Evolutionary conservation across 2,797 vertebrate genomes (phyloP), one percentile per base, ranked within the genome.

Genomic region (Thamnophis elegans): DNA sequence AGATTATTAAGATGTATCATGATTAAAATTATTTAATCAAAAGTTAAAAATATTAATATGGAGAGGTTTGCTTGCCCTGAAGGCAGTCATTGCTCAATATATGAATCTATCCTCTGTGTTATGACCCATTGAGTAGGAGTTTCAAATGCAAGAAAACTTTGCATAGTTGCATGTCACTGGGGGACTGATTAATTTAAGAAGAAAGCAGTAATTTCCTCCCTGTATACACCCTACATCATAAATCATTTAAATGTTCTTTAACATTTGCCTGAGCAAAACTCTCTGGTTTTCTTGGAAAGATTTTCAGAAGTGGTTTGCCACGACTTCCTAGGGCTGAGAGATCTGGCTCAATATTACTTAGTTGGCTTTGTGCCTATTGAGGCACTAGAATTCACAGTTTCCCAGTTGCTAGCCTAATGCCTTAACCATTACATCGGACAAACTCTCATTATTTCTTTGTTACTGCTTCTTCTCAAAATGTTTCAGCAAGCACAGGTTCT

Each of bases 381-480:
- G 73, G 42, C 1, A 82, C 73, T 82, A 47, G 20, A 82, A 82
- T 47, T 82, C 36, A 47, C 73, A 47, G 10, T 47, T 4, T 82
- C 42, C 36, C 10, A 47, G 36, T 47, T 47, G 36, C 36, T 22
- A 82, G 36, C 22, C 73, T 82, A 42, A 47, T 82, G 20, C 9
- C 20, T 47, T 82, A 82, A 82, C 10, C 20, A 82, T 25, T 82
- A 82, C 20, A 82, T 47, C 73, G 25, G 25, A 82, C 20, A 47
- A 47, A 20, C 73, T 82, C 4, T 42, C 92, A 91, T 26, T 62
- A 68, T n/a, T 88, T 92, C 86, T 89, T 94, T 14, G 3, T 87
- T 93, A 92, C 13, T 4, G 26, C 89, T 92, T 54, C 82, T 95
- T 96, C 90, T 94, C 56, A 91, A 92, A 93, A 86, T 82, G 91